phyloP scores from a whole-genome alignment of 2,113 vertebrate genomes.

The Pseudorectes ferrugineus region DNA sequence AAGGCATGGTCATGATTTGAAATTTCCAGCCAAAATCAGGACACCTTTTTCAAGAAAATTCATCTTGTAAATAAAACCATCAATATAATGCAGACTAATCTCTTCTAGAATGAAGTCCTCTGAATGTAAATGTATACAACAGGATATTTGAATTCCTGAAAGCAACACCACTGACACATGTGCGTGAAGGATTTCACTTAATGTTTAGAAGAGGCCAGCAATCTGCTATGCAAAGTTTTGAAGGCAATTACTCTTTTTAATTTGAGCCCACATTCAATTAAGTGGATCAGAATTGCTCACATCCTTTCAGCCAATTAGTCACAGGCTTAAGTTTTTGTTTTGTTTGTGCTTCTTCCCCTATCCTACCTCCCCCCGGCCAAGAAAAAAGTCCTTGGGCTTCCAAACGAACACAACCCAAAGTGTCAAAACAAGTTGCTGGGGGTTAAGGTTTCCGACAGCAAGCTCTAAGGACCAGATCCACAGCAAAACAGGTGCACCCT shows the following conservation, averaged over 20 bases:
- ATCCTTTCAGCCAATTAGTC: conserved; percentile 28
- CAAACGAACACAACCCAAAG: not conserved
- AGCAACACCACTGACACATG: not conserved
- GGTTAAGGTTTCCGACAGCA: not conserved
- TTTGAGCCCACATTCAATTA: conserved; percentile 25
- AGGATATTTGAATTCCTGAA: conserved; percentile 13
- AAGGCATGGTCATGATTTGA: not conserved
- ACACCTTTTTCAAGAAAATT: not conserved
- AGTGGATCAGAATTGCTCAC: not conserved
- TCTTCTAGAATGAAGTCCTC: not conserved
- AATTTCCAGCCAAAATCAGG: conserved; percentile 11
- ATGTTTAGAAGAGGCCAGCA: not conserved
- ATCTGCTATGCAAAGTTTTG: conserved; percentile 27
- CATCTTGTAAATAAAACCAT: not conserved
- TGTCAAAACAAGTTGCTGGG: conserved; percentile 14
- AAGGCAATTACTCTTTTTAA: conserved; percentile 32
- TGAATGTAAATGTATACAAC: not conserved
- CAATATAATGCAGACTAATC: not conserved
- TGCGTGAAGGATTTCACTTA: not conserved
- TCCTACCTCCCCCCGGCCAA: not conserved
- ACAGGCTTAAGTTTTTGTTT: conserved; percentile 21
- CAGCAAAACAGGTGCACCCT: not conserved
- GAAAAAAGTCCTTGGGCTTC: not conserved
- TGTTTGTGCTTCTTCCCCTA: not conserved
- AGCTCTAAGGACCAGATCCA: not conserved